These are phyloP conservation scores for Himalopsyche kuldschensis DNA, from an alignment of 2,888 invertebrate species.

Conservation along the genomic window DNA sequence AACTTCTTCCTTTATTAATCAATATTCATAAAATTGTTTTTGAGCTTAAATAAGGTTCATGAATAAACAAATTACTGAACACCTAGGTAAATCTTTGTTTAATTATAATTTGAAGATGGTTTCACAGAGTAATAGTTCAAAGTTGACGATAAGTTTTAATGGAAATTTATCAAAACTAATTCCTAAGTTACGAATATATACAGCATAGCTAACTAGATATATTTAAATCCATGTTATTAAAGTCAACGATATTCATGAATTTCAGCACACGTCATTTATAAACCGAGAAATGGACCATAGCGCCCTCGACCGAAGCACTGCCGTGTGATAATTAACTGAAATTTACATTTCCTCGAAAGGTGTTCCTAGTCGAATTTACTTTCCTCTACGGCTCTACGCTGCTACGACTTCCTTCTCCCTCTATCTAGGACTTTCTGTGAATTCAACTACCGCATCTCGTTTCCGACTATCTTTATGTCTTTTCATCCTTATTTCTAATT, in stretches of 20 bases:
- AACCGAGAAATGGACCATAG: neutral
- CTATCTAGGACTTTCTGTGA: neutral
- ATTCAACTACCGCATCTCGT: neutral
- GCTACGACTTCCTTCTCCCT: neutral
- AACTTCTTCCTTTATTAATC: too few relatives aligned
- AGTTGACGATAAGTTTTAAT: neutral
- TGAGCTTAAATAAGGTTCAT: too few relatives aligned
- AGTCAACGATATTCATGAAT: neutral
- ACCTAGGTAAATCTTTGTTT: too few relatives aligned
- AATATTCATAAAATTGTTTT: too few relatives aligned
- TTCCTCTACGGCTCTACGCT: neutral
- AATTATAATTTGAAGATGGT: too few relatives aligned
- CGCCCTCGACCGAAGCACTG: slow-evolving; percentile 11
- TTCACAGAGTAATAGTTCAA: neutral
- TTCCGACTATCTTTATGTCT: neutral
- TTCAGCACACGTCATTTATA: neutral
- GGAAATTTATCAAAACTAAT: neutral
- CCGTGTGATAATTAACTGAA: slow-evolving; percentile 29
- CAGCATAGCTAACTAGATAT: neutral
- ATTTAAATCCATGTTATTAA: neutral
- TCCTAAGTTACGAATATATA: neutral
- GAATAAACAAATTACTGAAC: too few relatives aligned
- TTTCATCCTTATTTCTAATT: neutral
- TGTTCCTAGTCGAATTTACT: slow-evolving; percentile 10
- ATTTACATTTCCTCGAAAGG: slow-evolving; percentile 32